Conservation (phyloP, 2,888 invertebrate species). For the Elysia crispata region DNA sequence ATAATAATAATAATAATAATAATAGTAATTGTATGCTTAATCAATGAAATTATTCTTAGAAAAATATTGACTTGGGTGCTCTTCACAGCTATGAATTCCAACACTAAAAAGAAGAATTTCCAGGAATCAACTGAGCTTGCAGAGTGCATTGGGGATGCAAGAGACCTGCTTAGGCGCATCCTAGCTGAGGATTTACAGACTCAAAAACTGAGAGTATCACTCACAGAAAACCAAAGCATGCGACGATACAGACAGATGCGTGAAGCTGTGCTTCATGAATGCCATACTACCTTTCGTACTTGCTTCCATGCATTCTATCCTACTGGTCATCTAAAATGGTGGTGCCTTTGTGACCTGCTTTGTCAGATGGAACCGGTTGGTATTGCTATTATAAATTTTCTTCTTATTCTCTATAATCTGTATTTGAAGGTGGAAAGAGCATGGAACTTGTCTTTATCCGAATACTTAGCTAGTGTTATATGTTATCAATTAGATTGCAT, state of each 20-base stretch:
- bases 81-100: constrained; percentile 48
- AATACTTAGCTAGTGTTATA: no score
- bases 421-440: no score
- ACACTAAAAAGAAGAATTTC: constrained; percentile 61
- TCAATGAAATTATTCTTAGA: not conserved
- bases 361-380: constrained; percentile 72
- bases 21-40: no score
- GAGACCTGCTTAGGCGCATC: constrained; percentile 88
- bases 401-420: no score
- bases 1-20: not conserved
- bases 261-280: constrained; percentile 88
- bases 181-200: constrained; percentile 82
- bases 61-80: not conserved
- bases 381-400: not conserved
- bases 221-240: constrained; percentile 58
- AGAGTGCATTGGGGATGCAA: constrained; percentile 90
- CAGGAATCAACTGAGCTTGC: constrained; percentile 87
- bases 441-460: no score
- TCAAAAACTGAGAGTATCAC: constrained; percentile 56
- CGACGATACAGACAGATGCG: constrained; percentile 63
- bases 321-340: constrained; percentile 94
- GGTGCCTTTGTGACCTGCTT: constrained; percentile 86
- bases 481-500: no score
- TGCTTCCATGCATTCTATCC: constrained; percentile 98
- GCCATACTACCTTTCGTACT: constrained; percentile 91